phyloP scores from a whole-genome alignment of 2,113 vertebrate genomes.

The Meriones unguiculatus region DNA sequence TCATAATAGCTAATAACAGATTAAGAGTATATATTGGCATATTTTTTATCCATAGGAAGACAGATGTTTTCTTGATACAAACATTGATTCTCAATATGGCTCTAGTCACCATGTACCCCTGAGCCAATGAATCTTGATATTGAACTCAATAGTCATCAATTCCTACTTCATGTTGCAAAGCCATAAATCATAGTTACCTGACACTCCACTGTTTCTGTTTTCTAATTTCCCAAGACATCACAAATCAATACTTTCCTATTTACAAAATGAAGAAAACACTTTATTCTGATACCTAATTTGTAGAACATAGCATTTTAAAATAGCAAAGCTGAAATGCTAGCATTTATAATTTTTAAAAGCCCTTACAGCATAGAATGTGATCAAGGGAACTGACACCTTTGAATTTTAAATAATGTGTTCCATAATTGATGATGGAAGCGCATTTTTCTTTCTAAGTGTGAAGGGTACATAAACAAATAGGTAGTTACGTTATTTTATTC shows the following conservation, averaged over 20 bases:
- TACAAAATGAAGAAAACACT: constrained; percentile 54
- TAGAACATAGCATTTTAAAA: constrained; percentile 80
- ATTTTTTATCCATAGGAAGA: constrained; percentile 15
- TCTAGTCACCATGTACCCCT: constrained; percentile 64
- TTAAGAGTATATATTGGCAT: constrained; percentile 58
- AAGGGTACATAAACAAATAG: constrained; percentile 79
- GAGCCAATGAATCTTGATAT: constrained; percentile 75
- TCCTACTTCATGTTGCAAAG: constrained; percentile 54
- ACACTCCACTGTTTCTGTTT: constrained; percentile 19
- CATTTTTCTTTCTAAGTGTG: constrained; percentile 79
- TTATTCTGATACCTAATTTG: constrained; percentile 70
- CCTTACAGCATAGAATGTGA: constrained; percentile 83
- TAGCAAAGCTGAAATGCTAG: constrained; percentile 74
- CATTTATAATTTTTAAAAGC: constrained; percentile 82
- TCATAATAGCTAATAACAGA: constrained; percentile 69
- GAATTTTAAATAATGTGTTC: constrained; percentile 82
- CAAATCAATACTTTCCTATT: constrained; percentile 65
- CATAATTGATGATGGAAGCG: constrained; percentile 85
- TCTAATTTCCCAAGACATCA: constrained; percentile 73
- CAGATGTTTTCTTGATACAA: constrained; percentile 71
- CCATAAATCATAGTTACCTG: constrained; percentile 56
- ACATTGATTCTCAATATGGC: constrained; percentile 79
- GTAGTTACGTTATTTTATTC: constrained; percentile 81
- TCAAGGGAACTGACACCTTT: constrained; percentile 84
- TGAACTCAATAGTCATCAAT: constrained; percentile 68